Evolutionary conservation across 2,797 vertebrate species (phyloP).

Genomic region (Diceros bicornis): DNA sequence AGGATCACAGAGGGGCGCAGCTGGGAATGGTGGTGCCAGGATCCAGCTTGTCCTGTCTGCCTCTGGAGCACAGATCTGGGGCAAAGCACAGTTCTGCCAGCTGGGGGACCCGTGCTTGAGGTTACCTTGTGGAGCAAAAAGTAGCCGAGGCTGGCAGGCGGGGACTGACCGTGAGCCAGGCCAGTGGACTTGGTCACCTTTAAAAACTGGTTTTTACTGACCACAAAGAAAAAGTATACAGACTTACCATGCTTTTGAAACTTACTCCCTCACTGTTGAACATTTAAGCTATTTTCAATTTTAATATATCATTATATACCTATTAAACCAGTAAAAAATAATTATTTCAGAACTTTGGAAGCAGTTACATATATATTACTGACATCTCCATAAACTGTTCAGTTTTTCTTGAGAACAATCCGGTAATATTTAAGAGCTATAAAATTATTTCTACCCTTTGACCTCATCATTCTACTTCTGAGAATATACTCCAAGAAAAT

Average conservation of each 20-base stretch:
- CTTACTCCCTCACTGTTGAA: background rate
- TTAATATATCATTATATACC: background rate
- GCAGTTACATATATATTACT: background rate
- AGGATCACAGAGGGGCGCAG: background rate
- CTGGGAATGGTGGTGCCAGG: background rate
- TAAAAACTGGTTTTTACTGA: conserved; percentile 20
- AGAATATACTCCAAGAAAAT: conserved; percentile 60
- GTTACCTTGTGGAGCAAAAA: background rate
- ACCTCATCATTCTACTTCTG: conserved; percentile 64
- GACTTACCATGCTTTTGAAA: conserved; percentile 30
- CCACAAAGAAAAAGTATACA: background rate
- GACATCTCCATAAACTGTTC: background rate
- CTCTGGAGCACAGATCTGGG: background rate
- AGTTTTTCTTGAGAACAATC: conserved; percentile 42
- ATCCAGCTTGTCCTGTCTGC: background rate
- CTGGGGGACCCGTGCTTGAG: background rate
- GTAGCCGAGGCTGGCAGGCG: background rate
- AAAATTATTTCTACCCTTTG: conserved; percentile 64
- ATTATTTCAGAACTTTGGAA: conserved; percentile 65
- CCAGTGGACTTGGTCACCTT: background rate
- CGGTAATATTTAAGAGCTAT: conserved; percentile 60
- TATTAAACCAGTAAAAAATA: conserved; percentile 57
- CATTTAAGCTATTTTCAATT: conserved; percentile 31
- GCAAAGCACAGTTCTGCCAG: background rate
- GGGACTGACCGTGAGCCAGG: background rate